phyloP scores from a whole-genome alignment of 2,797 vertebrate genomes.

The Paratrypauchen microcephalus region DNA sequence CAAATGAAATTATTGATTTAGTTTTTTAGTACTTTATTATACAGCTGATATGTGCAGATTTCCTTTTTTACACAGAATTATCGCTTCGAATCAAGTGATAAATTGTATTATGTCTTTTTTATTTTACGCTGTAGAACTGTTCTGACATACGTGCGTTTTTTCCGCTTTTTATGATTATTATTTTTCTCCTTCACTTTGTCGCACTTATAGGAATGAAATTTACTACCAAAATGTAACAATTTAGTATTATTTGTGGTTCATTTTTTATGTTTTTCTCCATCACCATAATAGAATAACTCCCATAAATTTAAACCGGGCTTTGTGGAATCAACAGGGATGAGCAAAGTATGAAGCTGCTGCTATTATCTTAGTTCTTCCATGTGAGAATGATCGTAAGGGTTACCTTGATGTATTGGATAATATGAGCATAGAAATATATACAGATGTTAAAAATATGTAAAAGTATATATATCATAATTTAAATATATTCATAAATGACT shows the following conservation, averaged over 20 bases:
- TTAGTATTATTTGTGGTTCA: slow-evolving; percentile 55
- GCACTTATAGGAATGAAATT: slow-evolving; percentile 79
- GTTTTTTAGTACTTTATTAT: slow-evolving; percentile 99
- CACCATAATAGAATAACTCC: slow-evolving; percentile 76
- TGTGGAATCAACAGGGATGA: slow-evolving; percentile 98
- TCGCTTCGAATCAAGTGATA: slow-evolving; percentile 83
- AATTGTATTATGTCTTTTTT: slow-evolving; percentile 83
- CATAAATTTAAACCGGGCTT: slow-evolving; percentile 81
- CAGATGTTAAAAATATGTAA: slow-evolving; percentile 62
- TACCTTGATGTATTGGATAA: slow-evolving; percentile 63
- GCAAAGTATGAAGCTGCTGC: slow-evolving; percentile 99
- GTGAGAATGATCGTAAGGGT: slow-evolving; percentile 67
- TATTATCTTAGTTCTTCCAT: slow-evolving; percentile 89
- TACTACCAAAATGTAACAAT: slow-evolving; percentile 64
- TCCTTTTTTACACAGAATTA: slow-evolving; percentile 86
- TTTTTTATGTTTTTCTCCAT: slow-evolving; percentile 65
- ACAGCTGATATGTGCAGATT: slow-evolving; percentile 92
- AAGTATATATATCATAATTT: slow-evolving; percentile 60
- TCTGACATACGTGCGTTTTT: slow-evolving; percentile 79
- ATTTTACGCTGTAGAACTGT: slow-evolving; percentile 91
- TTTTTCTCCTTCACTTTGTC: slow-evolving; percentile 52
- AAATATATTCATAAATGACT: slow-evolving; percentile 30
- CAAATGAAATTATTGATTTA: slow-evolving; percentile 89
- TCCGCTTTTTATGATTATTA: slow-evolving; percentile 50
- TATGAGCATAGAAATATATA: slow-evolving; percentile 53